Base-by-base conservation (phyloP, 2,888 invertebrate genomes). In the Phortica magna region DNA sequence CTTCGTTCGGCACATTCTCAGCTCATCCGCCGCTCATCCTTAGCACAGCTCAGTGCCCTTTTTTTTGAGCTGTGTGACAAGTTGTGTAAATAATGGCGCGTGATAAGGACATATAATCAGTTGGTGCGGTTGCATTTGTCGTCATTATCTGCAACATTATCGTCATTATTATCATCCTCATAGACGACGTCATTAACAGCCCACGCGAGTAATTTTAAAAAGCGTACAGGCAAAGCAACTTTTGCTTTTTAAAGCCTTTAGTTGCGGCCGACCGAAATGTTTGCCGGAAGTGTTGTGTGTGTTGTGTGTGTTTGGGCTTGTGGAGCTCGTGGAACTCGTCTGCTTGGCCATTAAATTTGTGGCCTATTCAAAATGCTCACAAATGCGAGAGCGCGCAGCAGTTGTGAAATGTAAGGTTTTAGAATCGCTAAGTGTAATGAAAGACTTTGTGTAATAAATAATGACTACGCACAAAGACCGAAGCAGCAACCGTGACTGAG, bases 361-460 rank as follows among this genome's bases (percentile, higher is more conserved):
- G 48, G 55, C 68, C 43, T 17, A 68, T 68, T 17, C 43, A 68
- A 48, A 68, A 43, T 48, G 43, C 22, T 68, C 17, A 17, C 48
- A 68, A 68, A 48, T 48, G 31, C 61, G 9, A 10, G 12, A 10
- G 17, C 19, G 19, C 7, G 19, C 31, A 61, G 17, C 22, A 17
- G 31, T 22, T 22, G 61, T 61, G 31, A 31, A 31, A 31, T 31
- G 31, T 31, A 31, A 31, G 31, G 31, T 31, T 31, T 31, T 31
- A 31, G 31, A 31, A 31, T 31, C 31, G 31, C 31, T 31, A 31
- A 31, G 31, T 83, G 81, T 85, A 85, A 85, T 85, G 83, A 85
- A 87, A 87, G 85, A 87, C 85, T 85, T 79, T 84, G 31, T 87
- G 83, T 87, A 85, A 85, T 85, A 85, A 85, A 85, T 85, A 85